phyloP scores from a whole-genome alignment of 2,797 vertebrate species.

The Todus mexicanus region DNA sequence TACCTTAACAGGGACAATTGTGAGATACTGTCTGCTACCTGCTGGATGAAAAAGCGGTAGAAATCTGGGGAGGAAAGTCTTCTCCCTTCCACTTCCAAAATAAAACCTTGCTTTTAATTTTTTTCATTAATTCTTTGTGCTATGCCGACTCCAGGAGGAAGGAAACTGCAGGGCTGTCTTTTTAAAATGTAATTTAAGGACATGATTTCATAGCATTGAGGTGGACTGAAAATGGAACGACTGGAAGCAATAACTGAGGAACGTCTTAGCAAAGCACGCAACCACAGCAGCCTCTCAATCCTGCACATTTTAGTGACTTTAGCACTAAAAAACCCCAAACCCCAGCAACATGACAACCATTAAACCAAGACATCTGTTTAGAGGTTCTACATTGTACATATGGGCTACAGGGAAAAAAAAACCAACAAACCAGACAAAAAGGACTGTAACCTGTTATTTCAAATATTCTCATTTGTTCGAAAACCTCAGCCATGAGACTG shows the following conservation, averaged over 20 bases:
- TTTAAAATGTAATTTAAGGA: not conserved
- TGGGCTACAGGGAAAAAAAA: rapidly evolving
- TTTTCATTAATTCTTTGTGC: not conserved
- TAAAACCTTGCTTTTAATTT: not conserved
- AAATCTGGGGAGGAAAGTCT: not conserved
- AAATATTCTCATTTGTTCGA: not conserved
- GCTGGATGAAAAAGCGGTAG: not conserved
- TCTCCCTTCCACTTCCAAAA: not conserved
- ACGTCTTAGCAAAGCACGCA: not conserved
- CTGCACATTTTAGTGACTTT: not conserved
- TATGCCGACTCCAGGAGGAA: not conserved
- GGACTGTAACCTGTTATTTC: not conserved
- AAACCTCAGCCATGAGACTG: not conserved
- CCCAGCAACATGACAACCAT: not conserved
- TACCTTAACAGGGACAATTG: not conserved
- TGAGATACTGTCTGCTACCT: not conserved
- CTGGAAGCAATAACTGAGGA: not conserved
- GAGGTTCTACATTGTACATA: not conserved
- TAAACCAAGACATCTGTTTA: not conserved
- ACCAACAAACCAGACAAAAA: not conserved
- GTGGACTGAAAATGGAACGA: not conserved
- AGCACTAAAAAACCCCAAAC: not conserved
- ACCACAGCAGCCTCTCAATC: not conserved
- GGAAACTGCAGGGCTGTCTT: not conserved
- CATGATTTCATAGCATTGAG: not conserved